Percentiles rank a stretch among this genome's conserved stretches.
phyloP scores from a whole-genome alignment of 2,888 invertebrate species.

The Beris morrisii region DNA sequence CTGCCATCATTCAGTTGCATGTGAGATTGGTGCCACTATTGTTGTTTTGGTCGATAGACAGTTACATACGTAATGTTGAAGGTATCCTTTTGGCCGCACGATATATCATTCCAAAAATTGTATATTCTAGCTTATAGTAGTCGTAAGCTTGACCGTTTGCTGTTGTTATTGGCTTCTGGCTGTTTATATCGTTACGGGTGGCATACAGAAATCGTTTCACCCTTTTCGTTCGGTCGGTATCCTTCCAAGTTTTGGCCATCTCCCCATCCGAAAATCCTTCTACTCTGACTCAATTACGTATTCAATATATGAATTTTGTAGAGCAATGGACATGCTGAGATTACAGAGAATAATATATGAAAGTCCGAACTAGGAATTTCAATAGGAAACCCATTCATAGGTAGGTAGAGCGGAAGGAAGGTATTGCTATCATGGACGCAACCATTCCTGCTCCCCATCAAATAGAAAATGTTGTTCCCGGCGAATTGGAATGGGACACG shows the following conservation, averaged over 20 bases:
- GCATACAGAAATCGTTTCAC: slow-evolving; percentile 19
- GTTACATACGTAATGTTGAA: slow-evolving; percentile 10
- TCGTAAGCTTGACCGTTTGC: slow-evolving; percentile 11
- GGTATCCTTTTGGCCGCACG: slow-evolving; percentile 1
- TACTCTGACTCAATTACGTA: slow-evolving; percentile 42
- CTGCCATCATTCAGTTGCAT: background rate
- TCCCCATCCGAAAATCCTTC: slow-evolving; percentile 1
- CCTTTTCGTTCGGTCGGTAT: slow-evolving; percentile 15
- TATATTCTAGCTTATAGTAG: slow-evolving; percentile 12
- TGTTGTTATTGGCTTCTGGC: slow-evolving; percentile 28
- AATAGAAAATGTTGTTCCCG: background rate
- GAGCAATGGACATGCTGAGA: slow-evolving; percentile 44
- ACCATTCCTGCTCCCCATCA: background rate
- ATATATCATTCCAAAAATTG: slow-evolving; percentile 27
- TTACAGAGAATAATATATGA: slow-evolving; percentile 46
- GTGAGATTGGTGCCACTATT: slow-evolving; percentile 10
- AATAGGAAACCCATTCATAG: slow-evolving; percentile 37
- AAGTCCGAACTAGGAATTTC: slow-evolving; percentile 45
- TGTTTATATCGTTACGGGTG: slow-evolving; percentile 29
- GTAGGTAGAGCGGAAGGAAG: background rate
- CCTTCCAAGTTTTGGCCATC: slow-evolving; percentile 23
- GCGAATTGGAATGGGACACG: background rate
- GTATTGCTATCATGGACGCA: background rate
- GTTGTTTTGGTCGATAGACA: slow-evolving; percentile 11
- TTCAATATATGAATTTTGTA: slow-evolving; percentile 45